Evolutionary conservation across 2,113 vertebrate genomes (phyloP).

Genomic region (Vulpes ferrilata): DNA sequence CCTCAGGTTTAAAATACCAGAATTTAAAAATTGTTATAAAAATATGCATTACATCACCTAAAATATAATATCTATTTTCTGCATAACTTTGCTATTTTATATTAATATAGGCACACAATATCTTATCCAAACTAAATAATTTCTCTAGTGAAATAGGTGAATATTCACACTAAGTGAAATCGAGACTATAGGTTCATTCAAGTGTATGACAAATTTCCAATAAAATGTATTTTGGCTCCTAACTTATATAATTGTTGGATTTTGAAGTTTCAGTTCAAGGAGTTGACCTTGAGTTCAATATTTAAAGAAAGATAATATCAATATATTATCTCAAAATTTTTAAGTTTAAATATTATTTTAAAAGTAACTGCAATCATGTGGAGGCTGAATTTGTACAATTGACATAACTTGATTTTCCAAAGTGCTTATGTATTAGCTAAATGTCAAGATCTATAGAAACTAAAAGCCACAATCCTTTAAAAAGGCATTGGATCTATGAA

Average conservation of each 20-base stretch:
- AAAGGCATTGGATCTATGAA: background rate
- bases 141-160: background rate
- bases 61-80: background rate
- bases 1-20: background rate
- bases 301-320: background rate
- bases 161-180: background rate
- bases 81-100: background rate
- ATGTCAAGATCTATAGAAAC: background rate
- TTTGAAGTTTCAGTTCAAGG: background rate
- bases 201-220: background rate
- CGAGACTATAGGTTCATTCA: background rate
- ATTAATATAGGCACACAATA: background rate
- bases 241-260: background rate
- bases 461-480: background rate
- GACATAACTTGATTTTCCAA: slow-evolving; percentile 11
- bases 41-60: background rate
- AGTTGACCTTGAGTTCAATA: background rate
- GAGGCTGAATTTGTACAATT: background rate
- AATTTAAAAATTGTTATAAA: background rate
- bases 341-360: background rate
- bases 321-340: background rate
- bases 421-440: background rate
- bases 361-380: background rate
- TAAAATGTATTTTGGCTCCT: background rate
- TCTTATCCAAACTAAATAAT: background rate